Evolutionary conservation across 2,113 vertebrate genomes (phyloP), one percentile per base, ranked within the genome.

Genomic region (Oncorhynchus kisutch): DNA sequence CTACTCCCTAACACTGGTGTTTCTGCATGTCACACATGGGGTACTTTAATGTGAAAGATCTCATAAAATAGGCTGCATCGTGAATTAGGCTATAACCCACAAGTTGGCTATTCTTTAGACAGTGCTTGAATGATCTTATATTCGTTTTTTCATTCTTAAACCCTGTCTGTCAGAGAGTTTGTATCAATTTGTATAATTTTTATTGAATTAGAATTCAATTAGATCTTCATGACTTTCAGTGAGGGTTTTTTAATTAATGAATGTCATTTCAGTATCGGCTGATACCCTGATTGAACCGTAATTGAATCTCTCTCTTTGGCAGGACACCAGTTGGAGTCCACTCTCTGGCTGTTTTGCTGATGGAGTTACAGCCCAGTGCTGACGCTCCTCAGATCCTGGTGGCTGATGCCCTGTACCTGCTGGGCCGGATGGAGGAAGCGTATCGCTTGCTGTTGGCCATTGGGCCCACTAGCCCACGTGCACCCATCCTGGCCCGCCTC

Each of bases 351-450:
- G 79, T 69, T 5, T 91, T 99, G 34, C 84, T 99, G 59, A 91
- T 92, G 82, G 95, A 97, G 85, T 92, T 99, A 82, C 96, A 96
- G 57, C 2, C 89, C 0, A 84, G 88, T 0, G 89, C 92, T 0
- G 95, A 96, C 73, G 81, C 79, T 0, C 91, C 95, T 0, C 88
- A 34, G 79, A 89, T 98, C 77, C 92, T 99, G 67, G 93, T 89
- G 4, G 95, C 96, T 0, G 97, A 99, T 2, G 94, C 96, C 25
- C 90, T 98, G 76, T 99, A 98, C 86, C 92, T 91, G 82, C 92
- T 96, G 76, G 95, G 93, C 14, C 89, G 89, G 4, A 88, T 91
- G 71, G 96, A 96, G 3, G 97, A 97, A 3, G 94, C 96, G 70
- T 95, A 96, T 80, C 91, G 92, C 81, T 77, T 94, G 7, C 92